phyloP scores from a whole-genome alignment of 2,113 vertebrate genomes.

The Corythaixoides concolor region DNA sequence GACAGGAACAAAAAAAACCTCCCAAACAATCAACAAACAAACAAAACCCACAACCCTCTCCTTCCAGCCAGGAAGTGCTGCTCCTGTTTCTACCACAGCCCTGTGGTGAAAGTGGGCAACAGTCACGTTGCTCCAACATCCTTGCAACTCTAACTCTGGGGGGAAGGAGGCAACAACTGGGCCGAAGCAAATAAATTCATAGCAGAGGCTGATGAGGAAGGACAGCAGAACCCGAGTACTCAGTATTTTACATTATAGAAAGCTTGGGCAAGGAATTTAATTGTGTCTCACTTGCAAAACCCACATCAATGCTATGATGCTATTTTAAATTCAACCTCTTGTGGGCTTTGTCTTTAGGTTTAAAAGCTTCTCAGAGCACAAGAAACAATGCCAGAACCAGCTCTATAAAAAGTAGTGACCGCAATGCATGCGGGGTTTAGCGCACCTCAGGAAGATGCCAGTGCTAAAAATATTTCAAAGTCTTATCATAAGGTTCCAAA shows the following conservation, averaged over 20 bases:
- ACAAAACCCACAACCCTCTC: background rate
- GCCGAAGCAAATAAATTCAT: background rate
- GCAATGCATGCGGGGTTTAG: background rate
- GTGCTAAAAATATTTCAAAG: background rate
- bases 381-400: background rate
- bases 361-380: background rate
- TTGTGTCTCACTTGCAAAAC: background rate
- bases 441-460: background rate
- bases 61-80: background rate
- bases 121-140: background rate
- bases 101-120: background rate
- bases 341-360: background rate
- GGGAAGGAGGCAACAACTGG: background rate
- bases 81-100: background rate
- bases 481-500: background rate
- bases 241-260: background rate
- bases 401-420: accelerated
- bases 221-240: background rate
- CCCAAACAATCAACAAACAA: no score
- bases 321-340: background rate
- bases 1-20: background rate
- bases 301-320: background rate
- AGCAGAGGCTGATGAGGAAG: background rate
- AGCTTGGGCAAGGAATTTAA: background rate
- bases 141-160: background rate